Evolutionary conservation across 2,113 vertebrate species (phyloP).

Genomic region (Sinosuthora webbiana): DNA sequence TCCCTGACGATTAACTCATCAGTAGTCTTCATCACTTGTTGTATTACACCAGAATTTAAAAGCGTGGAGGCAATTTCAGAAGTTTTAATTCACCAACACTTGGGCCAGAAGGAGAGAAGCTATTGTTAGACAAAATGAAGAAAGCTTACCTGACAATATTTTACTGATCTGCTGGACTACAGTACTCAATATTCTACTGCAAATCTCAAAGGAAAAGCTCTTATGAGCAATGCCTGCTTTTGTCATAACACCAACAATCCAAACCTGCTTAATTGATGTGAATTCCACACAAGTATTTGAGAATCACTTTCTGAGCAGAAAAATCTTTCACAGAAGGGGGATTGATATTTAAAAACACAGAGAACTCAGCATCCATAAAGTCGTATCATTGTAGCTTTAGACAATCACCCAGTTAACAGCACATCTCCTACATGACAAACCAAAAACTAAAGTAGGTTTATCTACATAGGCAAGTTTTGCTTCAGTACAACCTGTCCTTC

Average conservation of each 20-base stretch:
- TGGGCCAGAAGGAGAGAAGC: background rate
- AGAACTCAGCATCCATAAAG: background rate
- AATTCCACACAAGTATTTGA: background rate
- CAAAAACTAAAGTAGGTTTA: background rate
- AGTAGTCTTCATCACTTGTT: background rate
- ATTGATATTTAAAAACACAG: background rate
- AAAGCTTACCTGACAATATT: background rate
- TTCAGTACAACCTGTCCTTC: background rate
- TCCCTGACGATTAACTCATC: background rate
- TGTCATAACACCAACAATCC: background rate
- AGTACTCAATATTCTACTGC: background rate
- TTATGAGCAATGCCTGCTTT: background rate
- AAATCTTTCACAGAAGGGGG: background rate
- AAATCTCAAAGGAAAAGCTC: background rate
- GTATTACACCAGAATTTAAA: background rate
- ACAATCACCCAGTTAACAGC: background rate
- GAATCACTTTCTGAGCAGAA: background rate
- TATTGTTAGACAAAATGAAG: background rate
- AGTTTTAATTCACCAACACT: background rate
- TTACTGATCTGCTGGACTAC: background rate
- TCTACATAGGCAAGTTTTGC: background rate
- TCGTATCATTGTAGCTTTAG: background rate
- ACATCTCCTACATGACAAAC: background rate
- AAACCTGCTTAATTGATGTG: background rate
- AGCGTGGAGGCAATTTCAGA: background rate